Evolutionary conservation across 1,140 invertebrate genomes (phyloP), one percentile per base, ranked within the genome.

Genomic region (Bombus picipes): DNA sequence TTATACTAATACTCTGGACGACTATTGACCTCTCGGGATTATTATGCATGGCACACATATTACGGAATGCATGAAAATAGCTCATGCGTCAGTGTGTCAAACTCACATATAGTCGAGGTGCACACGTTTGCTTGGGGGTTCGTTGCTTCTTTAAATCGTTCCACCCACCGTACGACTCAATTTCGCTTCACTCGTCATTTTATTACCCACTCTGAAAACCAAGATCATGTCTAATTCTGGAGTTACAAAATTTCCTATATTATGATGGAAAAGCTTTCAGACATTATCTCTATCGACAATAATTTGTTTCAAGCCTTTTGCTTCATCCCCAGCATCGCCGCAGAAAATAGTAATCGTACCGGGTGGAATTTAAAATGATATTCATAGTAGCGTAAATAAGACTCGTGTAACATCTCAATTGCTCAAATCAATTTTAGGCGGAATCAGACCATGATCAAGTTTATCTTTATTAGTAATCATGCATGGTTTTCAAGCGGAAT

Each of bases 61-160:
- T 88, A 89, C 84, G 73, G 85, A 89, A 91, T 87, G 87, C 39
- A 83, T 92, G 90, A 87, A 92, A 92, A 92, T 92, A 92, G 87
- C 89, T 81, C 41, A 73, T 90, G 86, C 91, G 89, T 89, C 90
- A 89, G 74, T 77, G 71, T 86, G 89, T 91, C 82, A 75, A 47
- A 34, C 66, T 5, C 72, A 78, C 68, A 57, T 70, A 74, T 34
- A 75, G 25, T 2, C 1, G 32, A 28, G 59, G 37, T 59, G 76
- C 43, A 57, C 8, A n/a, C 57, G 32, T 76, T 66, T 39, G n/a
- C 59, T 73, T 18, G 32, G 62, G 82, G 82, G 82, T 84, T 87
- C 74, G 82, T 87, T 85, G 86, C 82, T 87, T 84, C 82, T 73
- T 87, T 53, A 68, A 74, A 87, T 87, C 75, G 75, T 66, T 87